Evolutionary conservation across 2,113 vertebrate species (phyloP), one percentile per base, ranked within the genome.

Genomic region (Terrapene triunguis): DNA sequence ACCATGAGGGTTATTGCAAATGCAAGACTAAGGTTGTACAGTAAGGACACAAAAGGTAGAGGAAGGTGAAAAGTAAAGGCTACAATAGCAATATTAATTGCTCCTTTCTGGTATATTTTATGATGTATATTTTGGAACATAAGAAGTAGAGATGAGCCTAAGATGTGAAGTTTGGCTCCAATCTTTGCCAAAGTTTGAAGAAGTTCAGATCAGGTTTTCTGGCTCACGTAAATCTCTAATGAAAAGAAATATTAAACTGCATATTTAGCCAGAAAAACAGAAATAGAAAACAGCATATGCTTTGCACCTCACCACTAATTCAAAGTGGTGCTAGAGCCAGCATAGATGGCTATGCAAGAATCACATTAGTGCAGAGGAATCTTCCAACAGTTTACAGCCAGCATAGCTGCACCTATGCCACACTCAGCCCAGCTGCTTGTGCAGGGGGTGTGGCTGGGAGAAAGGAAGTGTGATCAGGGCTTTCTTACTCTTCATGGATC

Each of bases 241-340:
- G 51, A 47, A 79, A 84, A 42, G n/a, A 38, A n/a, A 35, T 69
- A 14, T 62, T 62, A 14, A 32, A n/a, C 10, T 87, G 29, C 32
- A 80, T 7, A 35, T 83, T 96, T 90, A 85, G 86, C 22, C 83
- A 51, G 13, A 24, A 54, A 74, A 92, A 48, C 48, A 90, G 54
- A 90, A 51, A n/a, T 96, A 76, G 59, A 88, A 78, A 89, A 17
- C 48, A 86, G 84, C 21, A 90, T 95, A 69, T 94, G n/a, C 62
- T 94, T 92, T 95, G 50, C 80, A 25, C 87, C 32, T 90, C 65
- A 29, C 21, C 83, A 53, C 8, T 53, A 79, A 9, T 76, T 88
- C 90, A 27, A 44, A 42, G 17, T 84, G 42, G 83, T 13, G 16
- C 69, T 87, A 95, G 90, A 95, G 47, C 59, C 59, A 95, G 21